A percentile compares a stretch with the other conserved stretches of the same genome.
Evolutionary conservation across 2,797 vertebrate genomes (phyloP).

Genomic region (Acanthis flammea): DNA sequence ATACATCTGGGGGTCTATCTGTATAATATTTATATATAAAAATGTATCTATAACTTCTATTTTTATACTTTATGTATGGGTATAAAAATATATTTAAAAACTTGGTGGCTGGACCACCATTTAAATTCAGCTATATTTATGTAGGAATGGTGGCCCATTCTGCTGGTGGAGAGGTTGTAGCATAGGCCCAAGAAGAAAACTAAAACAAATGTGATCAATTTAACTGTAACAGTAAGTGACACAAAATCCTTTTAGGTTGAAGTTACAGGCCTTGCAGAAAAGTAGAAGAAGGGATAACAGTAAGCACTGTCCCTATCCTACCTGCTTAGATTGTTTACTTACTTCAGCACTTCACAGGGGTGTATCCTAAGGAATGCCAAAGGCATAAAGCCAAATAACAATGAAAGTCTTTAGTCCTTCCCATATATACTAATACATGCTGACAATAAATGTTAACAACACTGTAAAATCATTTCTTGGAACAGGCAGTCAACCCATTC

Average conservation of each 20-base stretch:
- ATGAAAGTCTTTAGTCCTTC: neutral
- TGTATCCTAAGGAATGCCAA: neutral
- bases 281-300: neutral
- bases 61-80: neutral
- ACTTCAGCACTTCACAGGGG: neutral
- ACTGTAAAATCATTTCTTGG: neutral
- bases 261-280: neutral
- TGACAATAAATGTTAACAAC: neutral
- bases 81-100: neutral
- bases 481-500: neutral
- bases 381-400: neutral
- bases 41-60: neutral
- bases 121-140: neutral
- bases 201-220: neutral
- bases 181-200: neutral
- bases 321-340: neutral
- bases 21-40: neutral
- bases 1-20: neutral
- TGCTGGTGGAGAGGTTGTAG: neutral
- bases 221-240: neutral
- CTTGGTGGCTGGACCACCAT: neutral
- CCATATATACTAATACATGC: neutral
- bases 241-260: neutral
- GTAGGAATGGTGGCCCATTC: neutral
- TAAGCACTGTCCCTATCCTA: neutral